A percentile compares a stretch with the other conserved stretches of the same genome.
Evolutionary conservation across 2,797 vertebrate genomes (phyloP).

Genomic region (Ibycter americanus): DNA sequence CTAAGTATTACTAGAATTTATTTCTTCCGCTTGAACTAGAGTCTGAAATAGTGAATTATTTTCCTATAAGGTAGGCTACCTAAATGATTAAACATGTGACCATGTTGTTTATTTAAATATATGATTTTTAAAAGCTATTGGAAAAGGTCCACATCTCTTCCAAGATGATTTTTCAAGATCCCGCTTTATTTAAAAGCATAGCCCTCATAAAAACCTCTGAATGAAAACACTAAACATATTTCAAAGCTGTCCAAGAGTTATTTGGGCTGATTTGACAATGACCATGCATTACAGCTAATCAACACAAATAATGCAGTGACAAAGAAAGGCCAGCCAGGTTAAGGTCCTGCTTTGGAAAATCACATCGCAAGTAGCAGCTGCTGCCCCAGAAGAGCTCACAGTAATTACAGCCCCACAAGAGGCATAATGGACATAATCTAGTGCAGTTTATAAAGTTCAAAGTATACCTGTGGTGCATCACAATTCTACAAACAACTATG

Average conservation of each 20-base stretch:
- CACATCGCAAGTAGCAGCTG: fast-evolving
- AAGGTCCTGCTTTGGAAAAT: not conserved
- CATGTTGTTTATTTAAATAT: conserved; percentile 9
- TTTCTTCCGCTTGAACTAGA: conserved; percentile 36
- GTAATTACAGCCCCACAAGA: not conserved
- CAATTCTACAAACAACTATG: conserved; percentile 38
- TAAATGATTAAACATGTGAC: conserved; percentile 50
- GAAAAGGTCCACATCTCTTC: not conserved
- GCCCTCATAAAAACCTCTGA: not conserved
- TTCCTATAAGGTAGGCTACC: conserved; percentile 39
- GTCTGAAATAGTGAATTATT: conserved; percentile 25
- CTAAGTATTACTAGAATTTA: conserved; percentile 11
- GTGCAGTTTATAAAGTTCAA: not conserved
- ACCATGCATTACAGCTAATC: not conserved
- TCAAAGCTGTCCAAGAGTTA: not conserved
- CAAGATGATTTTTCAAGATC: not conserved
- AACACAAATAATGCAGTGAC: not conserved
- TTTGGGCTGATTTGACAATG: not conserved
- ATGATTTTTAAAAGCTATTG: conserved; percentile 23
- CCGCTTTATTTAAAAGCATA: not conserved
- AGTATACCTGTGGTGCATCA: not conserved
- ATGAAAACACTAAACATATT: not conserved
- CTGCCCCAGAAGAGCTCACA: not conserved
- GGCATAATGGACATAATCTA: not conserved
- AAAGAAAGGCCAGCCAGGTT: not conserved